Conservation (phyloP, 2,888 invertebrate genomes). For the Cephus pygmeus region DNA sequence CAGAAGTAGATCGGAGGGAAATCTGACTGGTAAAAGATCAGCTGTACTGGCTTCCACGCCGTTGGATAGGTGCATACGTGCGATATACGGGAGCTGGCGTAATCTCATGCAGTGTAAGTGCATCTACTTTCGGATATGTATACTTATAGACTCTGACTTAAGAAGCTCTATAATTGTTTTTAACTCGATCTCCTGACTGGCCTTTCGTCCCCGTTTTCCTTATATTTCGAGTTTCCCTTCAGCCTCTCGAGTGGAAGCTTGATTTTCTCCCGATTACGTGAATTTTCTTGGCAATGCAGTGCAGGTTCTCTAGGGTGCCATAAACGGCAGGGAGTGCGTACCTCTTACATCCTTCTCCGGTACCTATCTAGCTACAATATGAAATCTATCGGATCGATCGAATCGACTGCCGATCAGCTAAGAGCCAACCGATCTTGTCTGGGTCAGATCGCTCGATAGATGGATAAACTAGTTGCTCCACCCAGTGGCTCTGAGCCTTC, state of each 20-base stretch:
- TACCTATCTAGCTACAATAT: neutral
- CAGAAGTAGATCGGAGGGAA: constrained; percentile 80
- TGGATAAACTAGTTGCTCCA: constrained; percentile 1
- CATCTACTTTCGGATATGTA: constrained; percentile 3
- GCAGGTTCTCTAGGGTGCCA: neutral
- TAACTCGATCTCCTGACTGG: neutral
- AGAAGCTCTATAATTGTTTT: neutral
- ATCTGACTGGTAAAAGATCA: constrained; percentile 64
- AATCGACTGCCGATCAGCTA: no score
- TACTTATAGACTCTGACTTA: neutral
- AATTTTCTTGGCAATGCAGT: neutral
- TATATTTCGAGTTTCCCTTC: neutral
- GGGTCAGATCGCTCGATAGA: neutral
- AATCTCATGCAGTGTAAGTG: constrained; percentile 83
- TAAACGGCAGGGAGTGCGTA: neutral
- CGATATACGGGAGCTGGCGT: constrained; percentile 83
- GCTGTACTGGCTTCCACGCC: constrained; percentile 57
- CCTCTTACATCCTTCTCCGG: neutral
- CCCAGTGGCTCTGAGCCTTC: no score
- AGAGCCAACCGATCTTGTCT: no score
- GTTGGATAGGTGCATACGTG: constrained; percentile 78
- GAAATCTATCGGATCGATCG: neutral
- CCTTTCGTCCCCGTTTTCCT: neutral
- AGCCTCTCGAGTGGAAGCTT: neutral
- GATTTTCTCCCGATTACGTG: neutral